Evolutionary conservation across 1,140 invertebrate genomes (phyloP).

Genomic region (Drosophila yakuba): DNA sequence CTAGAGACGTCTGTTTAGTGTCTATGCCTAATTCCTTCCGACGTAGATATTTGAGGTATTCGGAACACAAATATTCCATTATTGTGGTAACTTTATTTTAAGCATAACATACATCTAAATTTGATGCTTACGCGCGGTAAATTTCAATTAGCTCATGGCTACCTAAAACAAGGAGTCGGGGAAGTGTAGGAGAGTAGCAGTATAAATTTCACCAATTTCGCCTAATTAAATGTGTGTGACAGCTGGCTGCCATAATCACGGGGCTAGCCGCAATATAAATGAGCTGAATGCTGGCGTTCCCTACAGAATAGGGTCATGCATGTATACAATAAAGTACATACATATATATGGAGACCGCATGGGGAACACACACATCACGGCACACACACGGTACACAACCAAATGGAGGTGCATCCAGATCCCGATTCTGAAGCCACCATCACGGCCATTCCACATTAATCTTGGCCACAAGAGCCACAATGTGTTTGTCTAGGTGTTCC

Average conservation of each 20-base stretch:
- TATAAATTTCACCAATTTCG: conserved; percentile 56
- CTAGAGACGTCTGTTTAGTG: background rate
- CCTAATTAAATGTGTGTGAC: conserved; percentile 69
- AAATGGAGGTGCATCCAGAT: conserved; percentile 33
- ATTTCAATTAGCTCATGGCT: conserved; percentile 39
- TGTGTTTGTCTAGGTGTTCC: conserved; percentile 71
- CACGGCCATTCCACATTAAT: conserved; percentile 49
- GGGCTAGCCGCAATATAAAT: conserved; percentile 63
- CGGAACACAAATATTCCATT: background rate
- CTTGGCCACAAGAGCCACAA: conserved; percentile 65
- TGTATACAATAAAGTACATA: conserved; percentile 11
- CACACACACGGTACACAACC: conserved; percentile 1
- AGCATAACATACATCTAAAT: background rate
- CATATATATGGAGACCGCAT: conserved; percentile 47
- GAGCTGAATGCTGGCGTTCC: conserved; percentile 40
- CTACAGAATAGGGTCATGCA: conserved; percentile 60
- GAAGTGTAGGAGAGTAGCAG: background rate
- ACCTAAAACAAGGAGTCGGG: conserved; percentile 10
- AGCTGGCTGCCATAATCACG: conserved; percentile 61
- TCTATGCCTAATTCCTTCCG: conserved; percentile 12
- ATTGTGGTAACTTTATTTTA: no score
- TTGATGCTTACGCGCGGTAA: background rate
- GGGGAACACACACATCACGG: conserved; percentile 16
- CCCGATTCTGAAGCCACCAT: conserved; percentile 2
- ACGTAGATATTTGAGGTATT: background rate